Percentiles rank a stretch among this genome's conserved stretches.
Conservation (phyloP, 2,113 vertebrate species). For the Oncorhynchus keta region DNA sequence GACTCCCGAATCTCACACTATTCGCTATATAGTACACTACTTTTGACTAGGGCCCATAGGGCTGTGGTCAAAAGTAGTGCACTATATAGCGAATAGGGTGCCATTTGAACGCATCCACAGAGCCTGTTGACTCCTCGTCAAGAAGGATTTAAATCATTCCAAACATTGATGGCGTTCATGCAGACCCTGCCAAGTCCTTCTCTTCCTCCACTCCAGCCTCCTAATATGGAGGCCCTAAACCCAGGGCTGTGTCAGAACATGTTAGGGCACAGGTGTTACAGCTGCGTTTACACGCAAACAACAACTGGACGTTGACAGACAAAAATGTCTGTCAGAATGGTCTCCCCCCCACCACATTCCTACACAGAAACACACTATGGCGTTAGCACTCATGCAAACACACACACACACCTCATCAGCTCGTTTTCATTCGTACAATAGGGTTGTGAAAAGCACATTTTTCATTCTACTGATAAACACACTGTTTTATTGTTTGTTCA, state of each 20-base stretch:
- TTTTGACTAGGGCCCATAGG: no score
- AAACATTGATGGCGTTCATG: slow-evolving; percentile 38
- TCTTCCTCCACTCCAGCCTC: slow-evolving; percentile 21
- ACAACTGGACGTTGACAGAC: background rate
- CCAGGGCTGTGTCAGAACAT: background rate
- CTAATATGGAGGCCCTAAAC: slow-evolving; percentile 45
- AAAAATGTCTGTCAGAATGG: background rate
- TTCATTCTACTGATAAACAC: background rate
- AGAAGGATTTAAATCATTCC: slow-evolving; percentile 27
- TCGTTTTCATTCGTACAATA: background rate
- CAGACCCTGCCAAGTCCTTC: slow-evolving; percentile 16
- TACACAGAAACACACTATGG: slow-evolving; percentile 1
- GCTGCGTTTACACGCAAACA: background rate
- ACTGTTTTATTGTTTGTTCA: background rate
- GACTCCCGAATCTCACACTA: no score
- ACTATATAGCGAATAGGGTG: background rate
- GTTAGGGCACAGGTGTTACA: background rate
- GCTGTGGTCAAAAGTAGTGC: no score
- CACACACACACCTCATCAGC: background rate
- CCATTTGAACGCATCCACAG: slow-evolving; percentile 19
- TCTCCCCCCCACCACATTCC: background rate
- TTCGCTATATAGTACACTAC: no score
- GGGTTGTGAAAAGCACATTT: background rate
- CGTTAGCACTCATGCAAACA: no score
- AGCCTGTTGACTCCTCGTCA: background rate